Evolutionary conservation across 2,113 vertebrate species (phyloP).

Genomic region (Lepidothrix coronata): DNA sequence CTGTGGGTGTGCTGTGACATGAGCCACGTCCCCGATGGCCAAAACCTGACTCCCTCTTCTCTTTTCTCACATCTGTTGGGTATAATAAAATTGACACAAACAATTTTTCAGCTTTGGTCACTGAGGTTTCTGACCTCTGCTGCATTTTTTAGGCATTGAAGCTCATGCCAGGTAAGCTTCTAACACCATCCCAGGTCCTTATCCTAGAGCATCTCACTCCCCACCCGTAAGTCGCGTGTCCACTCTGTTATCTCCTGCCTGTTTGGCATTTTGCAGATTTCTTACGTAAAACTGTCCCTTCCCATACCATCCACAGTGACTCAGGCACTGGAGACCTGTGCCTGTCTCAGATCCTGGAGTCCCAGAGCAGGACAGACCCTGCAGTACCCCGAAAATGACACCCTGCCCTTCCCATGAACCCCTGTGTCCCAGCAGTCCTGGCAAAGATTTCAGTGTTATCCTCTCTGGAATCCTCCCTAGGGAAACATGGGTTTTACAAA

Average conservation of each 20-base stretch:
- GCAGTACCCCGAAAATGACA: neutral
- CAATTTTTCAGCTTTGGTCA: neutral
- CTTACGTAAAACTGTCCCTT: neutral
- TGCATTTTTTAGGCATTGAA: neutral
- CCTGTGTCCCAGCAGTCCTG: neutral
- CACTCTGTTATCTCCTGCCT: rapidly evolving
- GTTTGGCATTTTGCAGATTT: neutral
- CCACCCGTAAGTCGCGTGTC: rapidly evolving
- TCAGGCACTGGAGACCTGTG: neutral
- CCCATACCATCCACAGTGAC: neutral
- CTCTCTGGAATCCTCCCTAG: neutral
- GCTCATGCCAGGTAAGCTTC: neutral
- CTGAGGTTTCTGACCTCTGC: neutral
- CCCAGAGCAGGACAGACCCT: neutral
- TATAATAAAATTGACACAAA: neutral
- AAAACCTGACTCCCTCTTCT: neutral
- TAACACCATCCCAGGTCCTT: neutral
- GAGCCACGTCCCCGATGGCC: neutral
- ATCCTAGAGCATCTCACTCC: neutral
- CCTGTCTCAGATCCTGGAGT: neutral
- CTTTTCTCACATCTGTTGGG: rapidly evolving
- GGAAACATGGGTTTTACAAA: neutral
- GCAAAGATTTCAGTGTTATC: neutral
- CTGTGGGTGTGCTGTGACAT: neutral
- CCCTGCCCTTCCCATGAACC: neutral